Evolutionary conservation across 2,888 invertebrate genomes (phyloP).

Genomic region (Sericinus montela): DNA sequence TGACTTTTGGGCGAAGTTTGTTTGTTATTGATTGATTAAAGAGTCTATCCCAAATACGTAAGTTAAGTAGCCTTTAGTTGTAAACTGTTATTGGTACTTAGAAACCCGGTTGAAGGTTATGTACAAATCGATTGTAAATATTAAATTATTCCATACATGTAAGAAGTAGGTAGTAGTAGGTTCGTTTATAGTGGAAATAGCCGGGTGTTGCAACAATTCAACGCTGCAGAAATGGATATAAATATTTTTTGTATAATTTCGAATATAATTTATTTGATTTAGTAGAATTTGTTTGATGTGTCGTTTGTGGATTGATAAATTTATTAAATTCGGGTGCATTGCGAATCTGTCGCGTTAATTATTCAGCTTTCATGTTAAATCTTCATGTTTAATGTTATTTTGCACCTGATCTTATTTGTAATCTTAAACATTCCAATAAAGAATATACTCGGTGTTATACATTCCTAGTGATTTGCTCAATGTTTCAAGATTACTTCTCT

Average conservation of each 20-base stretch:
- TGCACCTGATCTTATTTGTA: conserved; percentile 10
- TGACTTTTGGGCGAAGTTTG: conserved; percentile 42
- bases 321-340: conserved; percentile 61
- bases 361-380: conserved; percentile 29
- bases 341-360: conserved; percentile 28
- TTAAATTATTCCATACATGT: conserved; percentile 58
- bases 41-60: conserved; percentile 78
- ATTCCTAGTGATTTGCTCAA: conserved; percentile 30
- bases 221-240: conserved; percentile 40
- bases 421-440: conserved; percentile 20
- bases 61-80: conserved; percentile 57
- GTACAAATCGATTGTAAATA: conserved; percentile 73
- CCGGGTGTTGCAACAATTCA: conserved; percentile 59
- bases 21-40: conserved; percentile 71
- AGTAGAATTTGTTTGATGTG: conserved; percentile 61
- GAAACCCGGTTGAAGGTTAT: conserved; percentile 60
- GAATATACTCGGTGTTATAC: conserved; percentile 24
- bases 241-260: conserved; percentile 51
- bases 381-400: conserved; percentile 17
- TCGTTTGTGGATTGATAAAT: conserved; percentile 53
- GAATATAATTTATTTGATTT: conserved; percentile 69
- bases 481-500: conserved; percentile 30
- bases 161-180: conserved; percentile 47
- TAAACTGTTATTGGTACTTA: conserved; percentile 53
- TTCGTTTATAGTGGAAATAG: conserved; percentile 48